phyloP scores from a whole-genome alignment of 1,140 invertebrate genomes.

The Sitodiplosis mosellana region DNA sequence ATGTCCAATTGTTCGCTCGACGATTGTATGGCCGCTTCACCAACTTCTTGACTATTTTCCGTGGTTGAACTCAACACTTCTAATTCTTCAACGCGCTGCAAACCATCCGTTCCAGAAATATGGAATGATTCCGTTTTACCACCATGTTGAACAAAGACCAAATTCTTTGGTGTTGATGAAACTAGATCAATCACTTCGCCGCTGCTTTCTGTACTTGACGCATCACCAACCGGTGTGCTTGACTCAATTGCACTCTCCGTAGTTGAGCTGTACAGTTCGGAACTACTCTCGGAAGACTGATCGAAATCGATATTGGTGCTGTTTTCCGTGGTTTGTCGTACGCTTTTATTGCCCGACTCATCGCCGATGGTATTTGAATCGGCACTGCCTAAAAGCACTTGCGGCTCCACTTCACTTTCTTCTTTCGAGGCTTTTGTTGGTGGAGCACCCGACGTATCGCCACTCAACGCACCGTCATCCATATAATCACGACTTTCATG shows the following conservation, averaged over 20 bases:
- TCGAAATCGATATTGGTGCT: too few species aligned
- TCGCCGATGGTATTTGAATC: background rate
- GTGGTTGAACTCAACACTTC: background rate
- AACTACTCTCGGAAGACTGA: too few species aligned
- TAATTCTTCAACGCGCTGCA: conserved; percentile 3
- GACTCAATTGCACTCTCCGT: background rate
- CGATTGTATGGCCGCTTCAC: too few species aligned
- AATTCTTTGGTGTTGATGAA: too few species aligned
- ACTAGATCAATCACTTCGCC: too few species aligned
- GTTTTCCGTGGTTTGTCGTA: background rate
- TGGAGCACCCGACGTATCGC: too few species aligned
- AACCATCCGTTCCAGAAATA: background rate
- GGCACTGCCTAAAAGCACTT: background rate
- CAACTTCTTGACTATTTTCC: background rate
- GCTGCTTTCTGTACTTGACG: background rate
- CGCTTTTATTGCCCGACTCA: background rate
- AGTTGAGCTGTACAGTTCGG: background rate
- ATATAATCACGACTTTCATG: too few species aligned
- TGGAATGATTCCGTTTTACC: conserved; percentile 2
- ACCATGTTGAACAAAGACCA: background rate
- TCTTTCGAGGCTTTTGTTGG: too few species aligned
- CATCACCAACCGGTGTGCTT: background rate
- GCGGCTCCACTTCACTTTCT: too few species aligned
- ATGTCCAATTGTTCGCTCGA: too few species aligned
- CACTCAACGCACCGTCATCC: too few species aligned